phyloP scores from a whole-genome alignment of 1,140 invertebrate species.

The Zaprionus inermis region DNA sequence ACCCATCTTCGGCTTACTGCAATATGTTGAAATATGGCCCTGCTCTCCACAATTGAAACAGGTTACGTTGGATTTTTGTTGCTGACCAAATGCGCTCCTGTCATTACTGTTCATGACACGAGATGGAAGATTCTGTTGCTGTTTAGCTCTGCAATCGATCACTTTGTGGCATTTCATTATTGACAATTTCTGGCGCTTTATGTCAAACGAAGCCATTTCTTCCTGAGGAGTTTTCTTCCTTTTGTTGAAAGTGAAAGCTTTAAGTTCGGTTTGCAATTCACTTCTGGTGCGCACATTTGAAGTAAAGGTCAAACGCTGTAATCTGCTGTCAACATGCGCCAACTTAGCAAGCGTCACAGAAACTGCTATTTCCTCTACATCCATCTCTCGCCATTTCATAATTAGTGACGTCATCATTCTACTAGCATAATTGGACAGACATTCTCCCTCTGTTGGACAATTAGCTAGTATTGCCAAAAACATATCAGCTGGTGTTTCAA shows the following conservation, averaged over 20 bases:
- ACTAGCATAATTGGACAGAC: constrained; percentile 34
- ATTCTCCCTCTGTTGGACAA: constrained; percentile 29
- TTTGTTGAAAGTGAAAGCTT: no score
- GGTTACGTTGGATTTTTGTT: constrained; percentile 22
- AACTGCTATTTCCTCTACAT: no score
- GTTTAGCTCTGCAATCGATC: constrained; percentile 17
- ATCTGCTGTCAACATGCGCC: no score
- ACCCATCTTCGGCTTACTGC: no score
- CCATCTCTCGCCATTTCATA: no score
- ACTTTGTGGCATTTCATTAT: constrained; percentile 34
- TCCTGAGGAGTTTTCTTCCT: constrained; percentile 31
- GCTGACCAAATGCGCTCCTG: constrained; percentile 24
- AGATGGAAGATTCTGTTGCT: constrained; percentile 16
- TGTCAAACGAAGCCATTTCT: constrained; percentile 18
- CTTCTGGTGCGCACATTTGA: no score
- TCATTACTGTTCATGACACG: constrained; percentile 7
- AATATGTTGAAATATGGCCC: no score
- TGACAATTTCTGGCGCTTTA: constrained; percentile 22
- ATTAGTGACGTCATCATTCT: constrained; percentile 35
- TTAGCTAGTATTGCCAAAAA: no score
- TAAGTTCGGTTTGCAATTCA: no score
- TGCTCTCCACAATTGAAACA: constrained; percentile 27
- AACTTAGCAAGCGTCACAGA: no score
- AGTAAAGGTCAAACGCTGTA: no score
- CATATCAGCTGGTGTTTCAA: no score